Evolutionary conservation across 2,797 vertebrate species (phyloP), one percentile per base, ranked within the genome.

Genomic region (Pseudomugil gertrudae): DNA sequence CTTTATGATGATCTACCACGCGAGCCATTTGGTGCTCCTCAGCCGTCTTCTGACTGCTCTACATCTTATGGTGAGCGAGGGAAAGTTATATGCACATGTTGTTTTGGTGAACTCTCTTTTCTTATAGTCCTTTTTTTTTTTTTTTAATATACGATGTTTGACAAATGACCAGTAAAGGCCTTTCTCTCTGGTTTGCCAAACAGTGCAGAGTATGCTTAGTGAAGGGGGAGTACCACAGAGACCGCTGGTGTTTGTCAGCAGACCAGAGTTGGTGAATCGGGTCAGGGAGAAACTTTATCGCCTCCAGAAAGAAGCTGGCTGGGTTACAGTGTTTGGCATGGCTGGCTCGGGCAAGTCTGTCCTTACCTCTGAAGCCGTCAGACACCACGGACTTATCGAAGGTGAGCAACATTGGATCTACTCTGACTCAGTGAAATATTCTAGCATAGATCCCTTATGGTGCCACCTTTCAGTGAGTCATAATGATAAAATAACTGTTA

Each of bases 311-410:
- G 90, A 93, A 1, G 74, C 95, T 0, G 98, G 97, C 9, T 99
- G 98, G 98, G 93, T 99, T 69, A 95, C 95, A 0, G 90, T 99
- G n/a, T 96, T 95, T 57, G 98, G 98, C 59, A 99, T 99, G 98
- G 97, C 98, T 3, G 98, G 98, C 45, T 98, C 96, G 5, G 98
- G 98, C 11, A 99, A 99, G 88, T 97, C 98, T n/a, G 94, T 99
- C 55, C 84, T 98, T 74, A 95, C 97, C 57, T 95, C 98, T 5
- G 98, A 99, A 89, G 95, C 95, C 13, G 94, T 97, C 67, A 90
- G 98, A 72, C 92, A 99, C 84, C 92, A 93, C n/a, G 69, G 29
- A 0, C 83, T 99, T 69, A 90, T 99, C 51, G 89, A 93, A 92
- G 95, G 98, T 99, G 91, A 72, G 30, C 30, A 5, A 32, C 24